Evolutionary conservation across 2,797 vertebrate species (phyloP), one percentile per base, ranked within the genome.

Genomic region (Chromobotia macracanthus): DNA sequence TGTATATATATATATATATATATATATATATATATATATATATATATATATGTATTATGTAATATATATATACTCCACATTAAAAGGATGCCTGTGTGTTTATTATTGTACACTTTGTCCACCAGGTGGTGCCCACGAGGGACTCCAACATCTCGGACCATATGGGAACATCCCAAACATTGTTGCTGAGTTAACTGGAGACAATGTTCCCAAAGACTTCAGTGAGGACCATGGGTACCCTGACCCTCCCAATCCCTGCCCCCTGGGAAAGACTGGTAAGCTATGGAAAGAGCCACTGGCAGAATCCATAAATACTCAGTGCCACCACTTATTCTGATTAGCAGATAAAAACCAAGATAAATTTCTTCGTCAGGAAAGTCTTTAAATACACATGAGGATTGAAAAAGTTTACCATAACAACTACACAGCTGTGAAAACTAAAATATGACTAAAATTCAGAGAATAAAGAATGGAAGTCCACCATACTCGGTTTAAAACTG

Each of bases 101-200:
- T 19, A 9, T 18, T 21, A 25, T 9, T 76, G 9, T 76, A 9
- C 0, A 6, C 19, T 64, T 72, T 77, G 18, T 16, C 86, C 91
- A 90, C 86, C 84, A 99, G 98, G 97, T 88, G 97, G 98, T 82
- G 97, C 98, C 0, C 97, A 99, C 2, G 98, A 99, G 82, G 98
- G 97, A 66, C 93, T 99, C 69, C 98, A 99, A 88, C 98, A 99
- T 85, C 91, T 99, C 60, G 97, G 98, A 76, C 97, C 98, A 7
- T 98, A 96, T 0, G 97, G 98, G 19, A 97, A 99, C 88, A 99
- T 99, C 83, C 98, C 98, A 64, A 99, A 99, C 87, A 97, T 99
- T 0, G 96, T 99, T 84, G 98, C 98, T 5, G 98, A 99, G 88
- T 89, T 99, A 90, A 97, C 97, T 1, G 97, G 97, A 0, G 97